Conservation (phyloP, 1,140 invertebrate species). For the Drosophila arizonae region DNA sequence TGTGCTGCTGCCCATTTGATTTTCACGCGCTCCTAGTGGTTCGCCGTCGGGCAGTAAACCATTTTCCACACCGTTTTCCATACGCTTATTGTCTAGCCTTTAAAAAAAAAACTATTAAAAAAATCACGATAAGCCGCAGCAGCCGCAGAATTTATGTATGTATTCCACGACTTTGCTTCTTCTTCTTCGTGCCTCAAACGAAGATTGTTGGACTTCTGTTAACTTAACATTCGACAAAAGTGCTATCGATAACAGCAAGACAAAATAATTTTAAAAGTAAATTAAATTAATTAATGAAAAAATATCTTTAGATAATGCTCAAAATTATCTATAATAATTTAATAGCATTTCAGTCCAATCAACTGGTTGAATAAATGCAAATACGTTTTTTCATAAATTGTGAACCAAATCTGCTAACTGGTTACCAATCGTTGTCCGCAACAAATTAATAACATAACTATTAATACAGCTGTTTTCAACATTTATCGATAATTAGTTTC, state of each 20-base stretch:
- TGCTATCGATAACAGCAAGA: constrained; percentile 1
- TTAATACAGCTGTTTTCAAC: constrained; percentile 9
- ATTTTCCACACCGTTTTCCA: constrained; percentile 76
- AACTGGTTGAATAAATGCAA: not conserved
- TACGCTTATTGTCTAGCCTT: constrained; percentile 48
- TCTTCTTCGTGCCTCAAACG: constrained; percentile 23
- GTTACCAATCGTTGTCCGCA: not conserved
- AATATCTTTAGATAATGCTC: not conserved
- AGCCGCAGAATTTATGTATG: constrained; percentile 66
- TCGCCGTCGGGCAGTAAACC: constrained; percentile 61
- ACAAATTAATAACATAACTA: not conserved
- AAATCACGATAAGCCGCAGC: constrained; percentile 47
- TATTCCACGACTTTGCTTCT: constrained; percentile 27
- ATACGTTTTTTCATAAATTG: not conserved
- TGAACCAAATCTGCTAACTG: not conserved
- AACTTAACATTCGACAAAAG: constrained; percentile 13
- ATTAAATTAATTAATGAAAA: not conserved
- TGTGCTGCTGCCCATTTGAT: constrained; percentile 68
- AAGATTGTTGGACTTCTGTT: constrained; percentile 17
- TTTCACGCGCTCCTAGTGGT: constrained; percentile 57
- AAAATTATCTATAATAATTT: not conserved
- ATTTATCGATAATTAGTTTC: constrained; percentile 1
- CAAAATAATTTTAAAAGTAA: not conserved
- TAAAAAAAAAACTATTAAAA: constrained; percentile 39
- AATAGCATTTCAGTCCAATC: no score